Evolutionary conservation across 2,888 invertebrate species (phyloP).

Genomic region (Penaeus monodon): DNA sequence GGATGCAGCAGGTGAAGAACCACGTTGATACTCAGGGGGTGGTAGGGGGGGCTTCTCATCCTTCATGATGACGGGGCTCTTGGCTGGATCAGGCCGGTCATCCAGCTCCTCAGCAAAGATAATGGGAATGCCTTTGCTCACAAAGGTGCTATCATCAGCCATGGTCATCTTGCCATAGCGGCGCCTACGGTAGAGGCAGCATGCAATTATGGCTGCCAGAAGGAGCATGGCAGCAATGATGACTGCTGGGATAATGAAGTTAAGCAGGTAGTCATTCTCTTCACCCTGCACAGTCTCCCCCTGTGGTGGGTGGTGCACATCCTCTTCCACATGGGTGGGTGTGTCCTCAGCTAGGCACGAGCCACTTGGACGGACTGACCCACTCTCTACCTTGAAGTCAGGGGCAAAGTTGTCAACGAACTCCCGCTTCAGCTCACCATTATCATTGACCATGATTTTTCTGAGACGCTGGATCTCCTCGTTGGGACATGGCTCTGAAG

Average conservation of each 20-base stretch:
- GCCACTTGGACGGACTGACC: conserved; percentile 66
- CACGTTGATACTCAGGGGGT: conserved; percentile 82
- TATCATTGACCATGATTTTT: conserved; percentile 77
- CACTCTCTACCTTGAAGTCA: conserved; percentile 66
- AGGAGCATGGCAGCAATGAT: conserved; percentile 87
- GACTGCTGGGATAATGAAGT: conserved; percentile 89
- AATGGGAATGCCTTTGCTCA: conserved; percentile 83
- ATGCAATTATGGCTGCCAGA: conserved; percentile 88
- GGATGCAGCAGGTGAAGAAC: conserved; percentile 72
- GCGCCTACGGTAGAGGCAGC: conserved; percentile 85
- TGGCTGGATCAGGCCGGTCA: conserved; percentile 85
- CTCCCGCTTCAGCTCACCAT: conserved; percentile 70
- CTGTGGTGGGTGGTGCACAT: conserved; percentile 66
- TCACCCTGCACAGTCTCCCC: conserved; percentile 40
- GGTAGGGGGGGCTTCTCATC: conserved; percentile 94
- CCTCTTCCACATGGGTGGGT: conserved; percentile 66
- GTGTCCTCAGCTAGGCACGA: conserved; percentile 66
- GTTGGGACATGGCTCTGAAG: conserved; percentile 81
- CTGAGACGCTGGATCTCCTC: conserved; percentile 70
- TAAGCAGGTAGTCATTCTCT: conserved; percentile 74
- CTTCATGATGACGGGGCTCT: conserved; percentile 92
- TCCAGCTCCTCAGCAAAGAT: conserved; percentile 95
- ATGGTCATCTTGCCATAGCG: conserved; percentile 87
- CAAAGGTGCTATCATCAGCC: conserved; percentile 77
- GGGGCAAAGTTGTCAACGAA: conserved; percentile 67